Evolutionary conservation across 2,113 vertebrate species (phyloP), one percentile per base, ranked within the genome.

Genomic region (Hiodon tergisus): DNA sequence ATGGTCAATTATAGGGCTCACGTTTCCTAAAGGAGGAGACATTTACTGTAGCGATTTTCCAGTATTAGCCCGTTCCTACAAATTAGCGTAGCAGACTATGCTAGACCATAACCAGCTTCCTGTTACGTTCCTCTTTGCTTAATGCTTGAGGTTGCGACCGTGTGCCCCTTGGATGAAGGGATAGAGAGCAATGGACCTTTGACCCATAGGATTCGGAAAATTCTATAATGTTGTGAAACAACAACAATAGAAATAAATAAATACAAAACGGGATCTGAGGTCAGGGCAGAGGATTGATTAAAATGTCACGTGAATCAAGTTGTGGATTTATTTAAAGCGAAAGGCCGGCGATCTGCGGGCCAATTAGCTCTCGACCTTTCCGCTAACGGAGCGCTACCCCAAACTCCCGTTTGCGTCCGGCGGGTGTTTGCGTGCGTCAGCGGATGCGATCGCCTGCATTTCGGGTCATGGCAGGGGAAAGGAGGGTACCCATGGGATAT

Each of bases 341-440:
- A 60, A 55, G 58, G 67, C 50, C 62, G 70, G 69, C 69, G n/a
- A 70, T 53, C 47, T 59, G 67, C 17, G 59, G 58, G n/a, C 51
- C 17, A 74, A 66, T 74, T 76, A 63, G 53, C 55, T 52, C 10
- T 57, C 70, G 74, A 76, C 67, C 67, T 62, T 70, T 76, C 11
- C 16, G 48, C 50, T n/a, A 4, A 52, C 14, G 13, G 9, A 47
- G 59, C 31, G 51, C 55, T 58, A 46, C 50, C 57, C 65, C 1
- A 8, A 10, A 5, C 46, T 58, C 13, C n/a, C 11, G 11, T 68
- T 57, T 59, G 16, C 59, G 6, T 57, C 13, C 52, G 14, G 10
- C 2, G 17, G 6, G 31, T 9, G 65, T 67, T 10, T 9, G 8
- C 17, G 8, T 16, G 47, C 8, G 47, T 9, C 9, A 8, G 31